Conservation (phyloP, 2,888 invertebrate genomes). For the Drosophila tanythrix region DNA sequence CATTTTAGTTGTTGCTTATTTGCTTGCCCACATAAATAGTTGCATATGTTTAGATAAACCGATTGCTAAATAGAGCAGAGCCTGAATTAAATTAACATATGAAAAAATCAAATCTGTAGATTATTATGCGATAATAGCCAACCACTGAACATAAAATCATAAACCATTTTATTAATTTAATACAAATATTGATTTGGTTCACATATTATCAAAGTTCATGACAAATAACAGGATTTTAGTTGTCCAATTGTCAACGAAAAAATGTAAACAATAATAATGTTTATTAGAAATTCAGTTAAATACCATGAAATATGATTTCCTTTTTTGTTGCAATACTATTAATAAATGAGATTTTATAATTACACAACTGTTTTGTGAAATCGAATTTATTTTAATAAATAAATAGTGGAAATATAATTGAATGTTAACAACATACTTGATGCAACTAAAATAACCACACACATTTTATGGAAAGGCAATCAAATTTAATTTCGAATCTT, state of each 20-base stretch:
- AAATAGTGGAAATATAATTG: background rate
- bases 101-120: slow-evolving; percentile 21
- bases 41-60: slow-evolving; percentile 9
- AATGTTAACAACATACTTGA: background rate
- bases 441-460: background rate
- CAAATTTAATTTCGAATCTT: background rate
- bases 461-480: background rate
- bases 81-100: background rate
- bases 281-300: background rate
- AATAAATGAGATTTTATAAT: slow-evolving; percentile 4
- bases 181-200: slow-evolving; percentile 39
- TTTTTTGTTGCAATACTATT: background rate
- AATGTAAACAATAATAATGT: slow-evolving; percentile 13
- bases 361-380: background rate
- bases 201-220: slow-evolving; percentile 3
- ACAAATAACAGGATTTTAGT: slow-evolving; percentile 14
- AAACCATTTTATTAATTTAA: slow-evolving; percentile 38
- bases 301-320: background rate
- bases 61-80: slow-evolving; percentile 6
- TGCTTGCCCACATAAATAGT: slow-evolving; percentile 27
- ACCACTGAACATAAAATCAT: slow-evolving; percentile 12
- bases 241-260: slow-evolving; percentile 1
- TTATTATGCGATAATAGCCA: slow-evolving; percentile 27
- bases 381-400: background rate
- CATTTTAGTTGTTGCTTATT: slow-evolving; percentile 14